phyloP scores from a whole-genome alignment of 1,140 invertebrate genomes.

The Drosophila quadrilineata region DNA sequence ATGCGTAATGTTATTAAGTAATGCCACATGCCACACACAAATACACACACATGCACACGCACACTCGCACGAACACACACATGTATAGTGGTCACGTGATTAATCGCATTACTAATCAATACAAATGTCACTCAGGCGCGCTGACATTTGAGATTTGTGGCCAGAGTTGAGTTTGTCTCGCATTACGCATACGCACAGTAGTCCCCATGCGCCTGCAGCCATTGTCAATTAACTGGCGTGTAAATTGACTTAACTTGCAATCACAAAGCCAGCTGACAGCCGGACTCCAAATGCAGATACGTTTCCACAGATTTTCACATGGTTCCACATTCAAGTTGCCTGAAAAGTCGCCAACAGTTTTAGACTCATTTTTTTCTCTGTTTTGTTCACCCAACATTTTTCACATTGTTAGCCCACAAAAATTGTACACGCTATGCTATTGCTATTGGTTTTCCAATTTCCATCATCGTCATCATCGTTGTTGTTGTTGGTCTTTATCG shows the following conservation, averaged over 20 bases:
- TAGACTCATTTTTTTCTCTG: no score
- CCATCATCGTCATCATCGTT: no score
- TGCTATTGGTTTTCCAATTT: constrained; percentile 9
- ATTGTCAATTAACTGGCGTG: constrained; percentile 58
- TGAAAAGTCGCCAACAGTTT: no score
- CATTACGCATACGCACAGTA: constrained; percentile 74
- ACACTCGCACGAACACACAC: constrained; percentile 6
- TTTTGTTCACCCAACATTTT: constrained; percentile 28
- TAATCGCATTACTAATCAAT: constrained; percentile 78
- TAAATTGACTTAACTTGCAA: constrained; percentile 55
- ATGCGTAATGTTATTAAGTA: constrained; percentile 59
- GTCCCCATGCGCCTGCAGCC: constrained; percentile 18
- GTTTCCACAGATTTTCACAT: constrained; percentile 6
- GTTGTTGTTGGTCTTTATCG: constrained; percentile 14
- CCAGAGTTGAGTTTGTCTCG: constrained; percentile 61
- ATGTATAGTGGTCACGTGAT: constrained; percentile 54
- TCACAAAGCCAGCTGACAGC: constrained; percentile 4
- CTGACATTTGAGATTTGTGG: constrained; percentile 77
- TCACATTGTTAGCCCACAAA: constrained; percentile 26
- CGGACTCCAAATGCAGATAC: constrained; percentile 19
- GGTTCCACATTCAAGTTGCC: neutral
- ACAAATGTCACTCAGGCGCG: constrained; percentile 69
- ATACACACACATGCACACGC: constrained; percentile 7
- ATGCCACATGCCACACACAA: constrained; percentile 45
- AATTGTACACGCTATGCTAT: constrained; percentile 6